These are phyloP conservation scores for Gisinianus flammeolus DNA, from an alignment of 2,888 invertebrate species.

Conservation along the genomic window DNA sequence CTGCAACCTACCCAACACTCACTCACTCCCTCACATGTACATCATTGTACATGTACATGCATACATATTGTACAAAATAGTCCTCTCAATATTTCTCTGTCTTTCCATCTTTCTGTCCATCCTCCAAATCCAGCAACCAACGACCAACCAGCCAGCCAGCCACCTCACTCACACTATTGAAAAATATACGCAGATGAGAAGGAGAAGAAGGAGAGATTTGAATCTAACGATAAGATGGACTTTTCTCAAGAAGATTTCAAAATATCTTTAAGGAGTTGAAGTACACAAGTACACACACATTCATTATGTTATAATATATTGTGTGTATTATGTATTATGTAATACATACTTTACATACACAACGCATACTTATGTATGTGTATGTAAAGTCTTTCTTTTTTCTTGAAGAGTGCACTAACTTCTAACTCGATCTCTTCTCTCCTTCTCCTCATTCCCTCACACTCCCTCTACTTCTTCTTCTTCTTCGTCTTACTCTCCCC, in stretches of 20 bases:
- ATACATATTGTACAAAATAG: neutral
- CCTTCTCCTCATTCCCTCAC: neutral
- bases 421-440: neutral
- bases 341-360: too few species aligned
- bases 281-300: neutral
- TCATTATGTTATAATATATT: neutral
- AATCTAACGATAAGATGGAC: neutral
- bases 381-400: too few species aligned
- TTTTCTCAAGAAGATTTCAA: neutral
- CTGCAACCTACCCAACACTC: neutral
- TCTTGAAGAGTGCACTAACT: neutral
- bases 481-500: too few species aligned
- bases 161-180: neutral
- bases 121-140: neutral
- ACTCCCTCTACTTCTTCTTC: neutral
- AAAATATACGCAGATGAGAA: neutral
- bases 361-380: neutral
- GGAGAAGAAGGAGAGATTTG: neutral
- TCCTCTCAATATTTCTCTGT: neutral
- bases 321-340: neutral
- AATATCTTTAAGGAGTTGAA: neutral
- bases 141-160: too few species aligned
- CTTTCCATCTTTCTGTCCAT: neutral
- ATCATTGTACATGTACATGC: neutral
- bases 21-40: neutral